These are phyloP conservation scores for Andricus curvator DNA, from an alignment of 2,888 invertebrate genomes.

Conservation along the genomic window DNA sequence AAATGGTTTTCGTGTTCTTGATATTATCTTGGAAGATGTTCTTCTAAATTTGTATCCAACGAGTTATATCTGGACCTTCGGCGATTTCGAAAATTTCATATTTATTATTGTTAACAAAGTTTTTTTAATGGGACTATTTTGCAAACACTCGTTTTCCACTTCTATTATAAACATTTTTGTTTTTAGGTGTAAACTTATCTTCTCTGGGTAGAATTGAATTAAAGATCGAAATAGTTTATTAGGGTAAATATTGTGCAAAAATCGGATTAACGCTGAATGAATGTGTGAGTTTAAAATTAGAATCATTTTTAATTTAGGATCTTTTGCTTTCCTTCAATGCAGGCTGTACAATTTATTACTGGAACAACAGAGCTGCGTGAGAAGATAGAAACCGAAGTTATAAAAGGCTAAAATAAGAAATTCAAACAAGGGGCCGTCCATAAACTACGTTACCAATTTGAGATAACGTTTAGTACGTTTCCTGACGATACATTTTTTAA, in stretches of 20 bases:
- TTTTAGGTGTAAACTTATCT: neutral
- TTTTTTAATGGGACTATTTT: constrained; percentile 7
- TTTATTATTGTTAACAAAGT: constrained; percentile 11
- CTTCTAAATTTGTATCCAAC: constrained; percentile 19
- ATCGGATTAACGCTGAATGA: neutral
- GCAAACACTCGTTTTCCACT: neutral
- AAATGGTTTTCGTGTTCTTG: constrained; percentile 14
- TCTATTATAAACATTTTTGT: neutral
- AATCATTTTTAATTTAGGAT: constrained; percentile 26
- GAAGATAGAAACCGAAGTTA: constrained; percentile 28
- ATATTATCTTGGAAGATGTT: constrained; percentile 1
- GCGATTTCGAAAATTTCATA: neutral
- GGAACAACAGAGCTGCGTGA: constrained; percentile 8
- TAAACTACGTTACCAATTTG: too few relatives aligned
- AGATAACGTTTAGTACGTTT: too few relatives aligned
- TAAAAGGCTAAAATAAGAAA: constrained; percentile 15
- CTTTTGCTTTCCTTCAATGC: neutral
- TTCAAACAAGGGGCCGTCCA: neutral
- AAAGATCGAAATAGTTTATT: neutral
- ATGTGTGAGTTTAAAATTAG: constrained; percentile 11
- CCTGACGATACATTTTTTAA: too few relatives aligned
- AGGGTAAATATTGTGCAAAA: constrained; percentile 7
- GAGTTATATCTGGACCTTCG: constrained; percentile 7
- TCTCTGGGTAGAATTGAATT: neutral
- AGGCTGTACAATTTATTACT: constrained; percentile 3